Conservation (phyloP, 1,140 invertebrate genomes). For the Heterodera carotae region DNA sequence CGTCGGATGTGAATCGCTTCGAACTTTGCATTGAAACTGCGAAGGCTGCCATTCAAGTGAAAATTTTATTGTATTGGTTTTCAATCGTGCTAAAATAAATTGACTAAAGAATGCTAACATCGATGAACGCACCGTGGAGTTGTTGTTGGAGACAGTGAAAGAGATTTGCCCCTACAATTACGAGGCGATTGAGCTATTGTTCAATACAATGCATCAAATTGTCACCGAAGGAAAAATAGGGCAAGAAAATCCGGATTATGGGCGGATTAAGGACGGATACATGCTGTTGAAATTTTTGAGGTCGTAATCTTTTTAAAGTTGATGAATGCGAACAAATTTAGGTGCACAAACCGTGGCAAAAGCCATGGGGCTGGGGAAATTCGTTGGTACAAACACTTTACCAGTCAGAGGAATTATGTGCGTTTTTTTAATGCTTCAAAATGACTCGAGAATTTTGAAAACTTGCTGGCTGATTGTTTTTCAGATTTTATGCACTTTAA, state of each 20-base stretch:
- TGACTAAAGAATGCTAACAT: conserved; percentile 1
- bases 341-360: conserved; percentile 17
- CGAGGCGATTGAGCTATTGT: conserved; percentile 34
- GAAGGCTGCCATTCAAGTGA: conserved; percentile 15
- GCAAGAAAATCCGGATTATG: neutral
- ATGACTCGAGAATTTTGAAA: too few species aligned
- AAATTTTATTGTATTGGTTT: neutral
- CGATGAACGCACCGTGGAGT: conserved; percentile 2
- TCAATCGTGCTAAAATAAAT: neutral
- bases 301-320: conserved; percentile 1
- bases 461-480: too few species aligned
- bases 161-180: conserved; percentile 40
- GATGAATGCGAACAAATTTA: conserved; percentile 15
- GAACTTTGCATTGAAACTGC: conserved; percentile 29
- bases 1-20: conserved; percentile 23
- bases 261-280: conserved; percentile 18
- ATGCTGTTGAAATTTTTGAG: conserved; percentile 32
- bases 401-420: conserved; percentile 15
- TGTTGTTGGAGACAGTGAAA: conserved; percentile 3
- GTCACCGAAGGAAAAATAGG: neutral
- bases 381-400: conserved; percentile 35
- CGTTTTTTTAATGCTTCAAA: neutral
- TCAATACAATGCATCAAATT: conserved; percentile 33
- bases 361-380: conserved; percentile 17
- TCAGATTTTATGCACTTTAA: neutral